A percentile compares a stretch with the other conserved stretches of the same genome.
Conservation (phyloP, 2,888 invertebrate species). For the Vanessa cardui region DNA sequence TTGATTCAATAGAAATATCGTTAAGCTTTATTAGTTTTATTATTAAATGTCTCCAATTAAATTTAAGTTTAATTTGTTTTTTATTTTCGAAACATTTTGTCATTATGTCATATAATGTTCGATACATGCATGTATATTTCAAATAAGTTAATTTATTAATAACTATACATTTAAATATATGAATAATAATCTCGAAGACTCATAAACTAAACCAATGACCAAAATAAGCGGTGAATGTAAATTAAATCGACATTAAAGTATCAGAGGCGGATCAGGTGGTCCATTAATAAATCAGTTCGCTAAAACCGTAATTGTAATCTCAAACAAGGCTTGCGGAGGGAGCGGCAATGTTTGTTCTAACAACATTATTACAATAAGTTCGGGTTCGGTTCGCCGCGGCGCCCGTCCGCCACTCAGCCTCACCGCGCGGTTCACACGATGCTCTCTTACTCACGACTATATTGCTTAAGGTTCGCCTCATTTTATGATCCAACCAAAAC, state of each 20-base stretch:
- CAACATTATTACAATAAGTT: slow-evolving; percentile 83
- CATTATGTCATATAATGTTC: background rate
- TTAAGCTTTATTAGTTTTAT: slow-evolving; percentile 27
- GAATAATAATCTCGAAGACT: background rate
- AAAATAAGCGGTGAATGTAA: slow-evolving; percentile 57
- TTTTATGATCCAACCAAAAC: slow-evolving; percentile 3
- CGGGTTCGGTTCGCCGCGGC: slow-evolving; percentile 66
- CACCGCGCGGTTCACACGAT: slow-evolving; percentile 54
- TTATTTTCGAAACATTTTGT: background rate
- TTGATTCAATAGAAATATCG: slow-evolving; percentile 20
- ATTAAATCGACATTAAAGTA: slow-evolving; percentile 81
- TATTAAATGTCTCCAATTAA: slow-evolving; percentile 28
- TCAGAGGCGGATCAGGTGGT: slow-evolving; percentile 80
- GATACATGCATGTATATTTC: too few species aligned
- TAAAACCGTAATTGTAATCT: slow-evolving; percentile 83
- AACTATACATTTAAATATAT: too few species aligned
- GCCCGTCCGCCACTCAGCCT: slow-evolving; percentile 40
- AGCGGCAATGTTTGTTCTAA: slow-evolving; percentile 77
- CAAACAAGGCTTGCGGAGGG: slow-evolving; percentile 75
- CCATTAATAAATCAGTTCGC: slow-evolving; percentile 83
- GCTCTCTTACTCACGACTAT: slow-evolving; percentile 52
- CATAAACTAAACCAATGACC: slow-evolving; percentile 6
- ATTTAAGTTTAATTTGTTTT: background rate
- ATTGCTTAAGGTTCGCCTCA: slow-evolving; percentile 12
- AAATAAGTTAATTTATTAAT: too few species aligned